A percentile compares a stretch with the other conserved stretches of the same genome.
Evolutionary conservation across 1,140 invertebrate genomes (phyloP).

Genomic region (Drosophila seguyi): DNA sequence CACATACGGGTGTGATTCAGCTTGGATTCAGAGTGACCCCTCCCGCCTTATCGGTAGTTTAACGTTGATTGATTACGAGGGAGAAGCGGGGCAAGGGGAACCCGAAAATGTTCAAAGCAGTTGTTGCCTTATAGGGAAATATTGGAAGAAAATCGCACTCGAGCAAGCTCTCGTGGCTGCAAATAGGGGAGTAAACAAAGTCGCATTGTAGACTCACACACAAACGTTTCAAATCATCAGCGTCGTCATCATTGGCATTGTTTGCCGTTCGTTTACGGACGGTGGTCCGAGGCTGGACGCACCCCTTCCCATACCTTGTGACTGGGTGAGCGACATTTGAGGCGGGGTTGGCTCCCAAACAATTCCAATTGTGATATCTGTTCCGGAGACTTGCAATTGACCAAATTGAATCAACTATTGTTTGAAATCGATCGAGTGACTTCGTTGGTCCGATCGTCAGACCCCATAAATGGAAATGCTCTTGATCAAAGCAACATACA

Average conservation of each 20-base stretch:
- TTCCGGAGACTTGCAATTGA: conserved; percentile 19
- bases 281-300: not conserved
- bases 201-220: conserved; percentile 42
- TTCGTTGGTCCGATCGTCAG: not conserved
- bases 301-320: conserved; percentile 13
- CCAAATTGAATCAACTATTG: conserved; percentile 48
- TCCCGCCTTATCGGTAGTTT: conserved; percentile 26
- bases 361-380: conserved; percentile 37
- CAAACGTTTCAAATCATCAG: conserved; percentile 31
- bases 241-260: conserved; percentile 44
- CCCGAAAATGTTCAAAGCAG: conserved; percentile 10
- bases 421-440: conserved; percentile 15
- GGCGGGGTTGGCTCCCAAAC: conserved; percentile 23
- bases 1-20: conserved; percentile 43
- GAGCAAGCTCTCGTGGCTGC: conserved; percentile 12
- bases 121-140: conserved; percentile 48
- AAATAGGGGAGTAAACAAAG: conserved; percentile 37
- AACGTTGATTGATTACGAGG: conserved; percentile 41
- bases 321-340: conserved; percentile 16
- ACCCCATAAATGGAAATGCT: conserved; percentile 23
- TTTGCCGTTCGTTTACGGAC: conserved; percentile 34
- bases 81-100: conserved; percentile 1
- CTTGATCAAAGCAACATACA: conserved; percentile 9
- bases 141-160: conserved; percentile 24
- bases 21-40: conserved; percentile 23